Percentiles rank a stretch among this genome's conserved stretches.
Conservation (phyloP, 2,113 vertebrate genomes). For the Paraplagusia blochii region DNA sequence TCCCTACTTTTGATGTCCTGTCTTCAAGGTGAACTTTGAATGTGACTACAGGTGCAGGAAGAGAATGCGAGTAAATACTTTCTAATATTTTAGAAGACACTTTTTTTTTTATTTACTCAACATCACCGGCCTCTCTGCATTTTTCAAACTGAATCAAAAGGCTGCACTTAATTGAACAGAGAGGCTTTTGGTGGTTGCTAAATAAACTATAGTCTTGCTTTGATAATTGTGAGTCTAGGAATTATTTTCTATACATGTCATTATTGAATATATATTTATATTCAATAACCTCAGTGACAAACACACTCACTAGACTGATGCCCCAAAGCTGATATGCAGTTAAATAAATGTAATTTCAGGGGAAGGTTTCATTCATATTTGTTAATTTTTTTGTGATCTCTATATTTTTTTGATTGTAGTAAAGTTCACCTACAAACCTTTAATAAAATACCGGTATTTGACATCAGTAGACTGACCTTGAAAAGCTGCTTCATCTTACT, state of each 20-base stretch:
- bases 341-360: no score
- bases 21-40: conserved; percentile 36
- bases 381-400: conserved; percentile 17
- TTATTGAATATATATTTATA: no score
- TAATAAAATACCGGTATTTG: conserved; percentile 17
- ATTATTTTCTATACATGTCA: no score
- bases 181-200: no score
- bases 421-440: conserved; percentile 28
- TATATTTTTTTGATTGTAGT: conserved; percentile 16
- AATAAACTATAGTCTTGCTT: no score
- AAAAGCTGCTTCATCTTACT: conserved; percentile 13
- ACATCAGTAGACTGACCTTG: conserved; percentile 25
- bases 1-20: background rate
- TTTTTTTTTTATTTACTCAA: conserved; percentile 2
- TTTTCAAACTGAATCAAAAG: no score
- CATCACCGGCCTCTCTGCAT: no score
- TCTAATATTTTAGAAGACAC: background rate
- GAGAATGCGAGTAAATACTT: conserved; percentile 26
- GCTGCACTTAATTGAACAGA: no score
- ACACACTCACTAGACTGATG: background rate
- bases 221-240: background rate
- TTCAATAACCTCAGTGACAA: conserved; percentile 2
- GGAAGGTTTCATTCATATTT: no score
- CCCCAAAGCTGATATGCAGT: no score
- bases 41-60: conserved; percentile 25